Evolutionary conservation across 2,113 vertebrate genomes (phyloP).

Genomic region (Lanius ludovicianus): DNA sequence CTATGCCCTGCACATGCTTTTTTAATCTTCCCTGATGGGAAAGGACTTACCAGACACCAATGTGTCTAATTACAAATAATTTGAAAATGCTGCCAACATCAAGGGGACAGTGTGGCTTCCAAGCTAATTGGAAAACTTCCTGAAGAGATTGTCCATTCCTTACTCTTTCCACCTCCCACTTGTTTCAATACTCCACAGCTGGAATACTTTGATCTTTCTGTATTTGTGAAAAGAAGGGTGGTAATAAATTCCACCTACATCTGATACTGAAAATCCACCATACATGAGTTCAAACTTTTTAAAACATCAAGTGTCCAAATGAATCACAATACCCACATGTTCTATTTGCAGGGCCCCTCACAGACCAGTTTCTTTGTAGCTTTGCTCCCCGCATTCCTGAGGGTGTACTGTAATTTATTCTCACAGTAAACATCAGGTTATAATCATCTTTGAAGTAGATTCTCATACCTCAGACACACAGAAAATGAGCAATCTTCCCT

Average conservation of each 20-base stretch:
- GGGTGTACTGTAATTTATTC: neutral
- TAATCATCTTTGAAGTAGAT: neutral
- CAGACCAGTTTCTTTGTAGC: neutral
- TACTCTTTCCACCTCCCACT: neutral
- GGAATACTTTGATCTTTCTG: slow-evolving; percentile 17
- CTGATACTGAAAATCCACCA: neutral
- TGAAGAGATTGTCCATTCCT: neutral
- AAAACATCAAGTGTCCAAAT: slow-evolving; percentile 4
- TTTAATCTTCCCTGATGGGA: slow-evolving; percentile 15
- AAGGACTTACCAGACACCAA: neutral
- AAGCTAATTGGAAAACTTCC: neutral
- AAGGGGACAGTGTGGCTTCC: neutral
- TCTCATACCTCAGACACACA: neutral
- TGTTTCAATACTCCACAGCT: neutral
- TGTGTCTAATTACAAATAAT: neutral
- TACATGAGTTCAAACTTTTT: neutral
- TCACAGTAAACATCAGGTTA: slow-evolving; percentile 10
- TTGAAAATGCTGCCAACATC: slow-evolving; percentile 2
- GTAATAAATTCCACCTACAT: slow-evolving; percentile 23
- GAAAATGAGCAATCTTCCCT: neutral
- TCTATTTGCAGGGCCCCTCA: neutral
- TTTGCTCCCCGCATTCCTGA: slow-evolving; percentile 3
- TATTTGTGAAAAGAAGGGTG: slow-evolving; percentile 4
- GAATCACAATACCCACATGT: neutral
- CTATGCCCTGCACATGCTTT: neutral